phyloP scores from a whole-genome alignment of 1,140 invertebrate species.

The Drosophila ogumai region DNA sequence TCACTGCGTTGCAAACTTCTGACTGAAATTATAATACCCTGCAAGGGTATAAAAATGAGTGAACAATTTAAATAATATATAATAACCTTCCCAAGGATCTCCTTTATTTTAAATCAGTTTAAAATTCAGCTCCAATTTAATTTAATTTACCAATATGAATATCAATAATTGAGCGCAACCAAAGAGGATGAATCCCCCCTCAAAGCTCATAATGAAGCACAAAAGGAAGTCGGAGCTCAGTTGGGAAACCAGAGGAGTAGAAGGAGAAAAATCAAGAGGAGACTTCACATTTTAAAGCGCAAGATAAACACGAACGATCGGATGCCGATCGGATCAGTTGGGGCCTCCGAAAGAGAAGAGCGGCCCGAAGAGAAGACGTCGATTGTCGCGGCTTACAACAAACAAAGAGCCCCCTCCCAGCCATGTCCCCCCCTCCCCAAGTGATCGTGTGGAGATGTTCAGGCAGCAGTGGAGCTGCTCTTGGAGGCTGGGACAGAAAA shows the following conservation, averaged over 20 bases:
- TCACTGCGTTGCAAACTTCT: no score
- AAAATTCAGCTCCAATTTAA: conserved; percentile 33
- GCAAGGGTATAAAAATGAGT: no score
- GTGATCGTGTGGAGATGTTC: conserved; percentile 68
- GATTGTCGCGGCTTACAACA: conserved; percentile 75
- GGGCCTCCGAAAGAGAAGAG: conserved; percentile 2
- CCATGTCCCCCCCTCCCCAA: not conserved
- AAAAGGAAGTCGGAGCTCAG: conserved; percentile 21
- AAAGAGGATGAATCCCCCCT: conserved; percentile 15
- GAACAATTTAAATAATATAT: not conserved
- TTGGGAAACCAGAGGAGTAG: conserved; percentile 5
- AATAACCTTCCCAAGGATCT: not conserved
- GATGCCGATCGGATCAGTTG: conserved; percentile 70
- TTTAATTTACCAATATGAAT: conserved; percentile 50
- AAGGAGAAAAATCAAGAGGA: conserved; percentile 7
- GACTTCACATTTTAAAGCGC: conserved; percentile 63
- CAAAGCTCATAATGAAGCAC: conserved; percentile 30
- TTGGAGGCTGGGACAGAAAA: conserved; percentile 45
- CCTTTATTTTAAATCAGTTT: conserved; percentile 2
- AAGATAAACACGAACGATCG: conserved; percentile 69
- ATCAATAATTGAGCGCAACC: conserved; percentile 44
- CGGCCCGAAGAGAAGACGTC: conserved; percentile 20
- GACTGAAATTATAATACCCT: no score
- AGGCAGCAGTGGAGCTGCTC: conserved; percentile 13
- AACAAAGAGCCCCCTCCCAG: conserved; percentile 42